Evolutionary conservation across 2,888 invertebrate species (phyloP).

Genomic region (Temnothorax ravouxi): DNA sequence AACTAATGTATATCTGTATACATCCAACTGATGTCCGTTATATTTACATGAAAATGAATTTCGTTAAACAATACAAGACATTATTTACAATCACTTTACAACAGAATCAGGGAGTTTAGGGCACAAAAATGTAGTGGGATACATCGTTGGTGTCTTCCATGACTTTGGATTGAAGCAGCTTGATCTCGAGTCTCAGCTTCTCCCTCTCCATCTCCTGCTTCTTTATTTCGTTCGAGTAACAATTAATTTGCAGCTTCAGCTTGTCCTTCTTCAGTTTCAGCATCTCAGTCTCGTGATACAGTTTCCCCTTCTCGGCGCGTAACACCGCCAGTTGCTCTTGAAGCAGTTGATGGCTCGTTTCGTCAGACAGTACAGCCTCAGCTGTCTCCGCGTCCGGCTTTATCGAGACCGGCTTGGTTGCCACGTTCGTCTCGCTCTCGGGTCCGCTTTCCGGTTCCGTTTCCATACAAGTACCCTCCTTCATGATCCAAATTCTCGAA

Average conservation of each 20-base stretch:
- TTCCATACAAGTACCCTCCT: conserved; percentile 71
- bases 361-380: conserved; percentile 80
- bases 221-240: conserved; percentile 80
- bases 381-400: conserved; percentile 52
- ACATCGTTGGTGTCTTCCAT: conserved; percentile 83
- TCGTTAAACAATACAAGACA: neutral
- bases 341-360: conserved; percentile 80
- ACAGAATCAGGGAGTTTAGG: conserved; percentile 72
- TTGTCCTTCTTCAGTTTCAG: conserved; percentile 85
- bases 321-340: conserved; percentile 83
- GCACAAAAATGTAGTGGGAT: conserved; percentile 84
- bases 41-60: neutral
- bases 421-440: conserved; percentile 72
- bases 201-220: conserved; percentile 84
- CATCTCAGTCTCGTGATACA: conserved; percentile 83
- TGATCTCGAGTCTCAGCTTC: conserved; percentile 83
- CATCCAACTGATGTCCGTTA: neutral
- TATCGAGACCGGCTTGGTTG: conserved; percentile 39
- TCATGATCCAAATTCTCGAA: conserved; percentile 82
- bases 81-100: conserved; percentile 21
- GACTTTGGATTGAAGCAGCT: conserved; percentile 82
- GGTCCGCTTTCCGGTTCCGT: conserved; percentile 77
- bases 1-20: neutral
- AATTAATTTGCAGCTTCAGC: conserved; percentile 85
- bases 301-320: conserved; percentile 82